Base-by-base conservation (phyloP, 1,140 invertebrate genomes). In the Saccostrea echinata region DNA sequence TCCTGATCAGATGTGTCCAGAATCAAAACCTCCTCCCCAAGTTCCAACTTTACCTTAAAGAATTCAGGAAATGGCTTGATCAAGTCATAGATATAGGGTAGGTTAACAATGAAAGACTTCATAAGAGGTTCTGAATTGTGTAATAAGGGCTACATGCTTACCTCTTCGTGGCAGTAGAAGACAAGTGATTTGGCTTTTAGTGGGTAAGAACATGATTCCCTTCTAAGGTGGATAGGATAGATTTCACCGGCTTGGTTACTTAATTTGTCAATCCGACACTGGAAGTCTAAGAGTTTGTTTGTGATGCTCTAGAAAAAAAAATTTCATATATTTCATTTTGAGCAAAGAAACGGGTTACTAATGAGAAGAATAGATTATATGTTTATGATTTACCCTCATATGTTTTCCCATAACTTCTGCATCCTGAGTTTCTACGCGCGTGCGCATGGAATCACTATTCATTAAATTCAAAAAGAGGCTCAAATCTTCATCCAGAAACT, bases 1-100 rank as follows among this genome's bases (percentile, higher is more conserved):
- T 93, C 92, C n/a, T 90, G 51, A 55, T 94, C 92, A 4, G 91
- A 91, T 64, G 92, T 93, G 83, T 94, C 91, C n/a, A 93, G n/a
- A 0, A 93, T 71, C 1, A 91, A 91, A 80, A 91, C 91, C 9
- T 90, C 88, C 33, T 93, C 91, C 16, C 92, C 92, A 51, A 61
- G 16, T 43, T 52, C 27, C 30, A 88, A 51, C 12, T 53, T 84
- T 18, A 90, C 85, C 89, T 90, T 51, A 35, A 87, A 82, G 33
- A 33, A 30, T 51, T 52, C 35, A 13, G n/a, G 21, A 18, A 51
- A 51, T 24, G 24, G 68, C 16, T 61, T 61, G 18, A 61, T 61
- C 11, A 43, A 9, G 6, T 21, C 21, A 21, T 21, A n/a, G 55
- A 61, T 61, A 61, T 4, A 18, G 18, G 18, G 55, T 6, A 61